Evolutionary conservation across 2,113 vertebrate species (phyloP).

Genomic region (Oryzias curvinotus): DNA sequence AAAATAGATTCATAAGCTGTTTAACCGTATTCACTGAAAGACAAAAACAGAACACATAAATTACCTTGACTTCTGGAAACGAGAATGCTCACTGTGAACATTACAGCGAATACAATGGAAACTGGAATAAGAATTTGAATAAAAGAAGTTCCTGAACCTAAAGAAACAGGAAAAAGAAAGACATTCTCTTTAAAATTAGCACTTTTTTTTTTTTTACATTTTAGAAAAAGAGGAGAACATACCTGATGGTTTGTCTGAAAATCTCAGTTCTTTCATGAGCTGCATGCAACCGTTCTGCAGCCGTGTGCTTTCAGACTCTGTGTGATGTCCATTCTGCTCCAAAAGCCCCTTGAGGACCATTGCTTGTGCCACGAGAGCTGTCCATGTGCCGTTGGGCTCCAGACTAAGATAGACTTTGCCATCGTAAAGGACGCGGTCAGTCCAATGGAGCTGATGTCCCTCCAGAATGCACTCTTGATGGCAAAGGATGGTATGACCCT

Average conservation of each 20-base stretch:
- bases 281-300: conserved; percentile 53
- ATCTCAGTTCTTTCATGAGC: conserved; percentile 48
- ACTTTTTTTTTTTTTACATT: too few species aligned
- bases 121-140: conserved; percentile 44
- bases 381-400: conserved; percentile 46
- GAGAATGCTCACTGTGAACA: conserved; percentile 36
- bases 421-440: conserved; percentile 50
- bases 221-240: not conserved
- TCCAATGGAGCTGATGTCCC: conserved; percentile 50
- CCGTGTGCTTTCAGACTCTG: conserved; percentile 13
- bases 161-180: not conserved
- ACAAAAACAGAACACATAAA: not conserved
- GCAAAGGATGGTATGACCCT: conserved; percentile 43
- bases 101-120: conserved; percentile 27
- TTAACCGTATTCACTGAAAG: not conserved
- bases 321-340: conserved; percentile 35
- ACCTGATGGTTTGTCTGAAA: conserved; percentile 48
- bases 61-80: conserved; percentile 47
- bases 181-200: not conserved
- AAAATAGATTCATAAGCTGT: not conserved
- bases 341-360: conserved; percentile 32
- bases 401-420: conserved; percentile 50
- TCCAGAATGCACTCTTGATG: conserved; percentile 61
- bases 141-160: conserved; percentile 19
- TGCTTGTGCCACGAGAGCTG: conserved; percentile 29